Base-by-base conservation (phyloP, 2,113 vertebrate genomes). In the Vulpes ferrilata region DNA sequence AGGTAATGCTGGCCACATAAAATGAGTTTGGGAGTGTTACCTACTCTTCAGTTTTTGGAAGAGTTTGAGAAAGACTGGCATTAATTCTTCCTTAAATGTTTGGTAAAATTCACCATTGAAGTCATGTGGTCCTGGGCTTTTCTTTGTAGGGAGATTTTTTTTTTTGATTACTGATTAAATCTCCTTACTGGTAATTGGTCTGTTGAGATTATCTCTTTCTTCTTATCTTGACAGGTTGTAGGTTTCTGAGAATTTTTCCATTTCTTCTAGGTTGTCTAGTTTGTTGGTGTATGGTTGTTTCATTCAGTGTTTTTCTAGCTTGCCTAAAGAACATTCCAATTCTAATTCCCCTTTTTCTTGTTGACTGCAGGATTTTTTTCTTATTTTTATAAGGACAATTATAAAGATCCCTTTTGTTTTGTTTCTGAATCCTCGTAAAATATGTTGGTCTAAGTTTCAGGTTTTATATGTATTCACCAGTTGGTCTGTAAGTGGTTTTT, bases 351-450 rank as follows among this genome's bases (percentile, higher is more conserved):
- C 48, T 11, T 86, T 23, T 65, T 74, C 59, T 94, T 13, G 76
- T 96, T 62, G 67, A 69, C 22, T 90, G 2, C 53, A 67, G 51
- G 20, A 67, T 92, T 88, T 59, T 48, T 51, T 87, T 87, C 38
- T 12, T 69, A 69, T 35, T 82, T 76, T 82, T 78, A 51, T 38
- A 53, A 96, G 32, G 35, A 81, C 90, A 87, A 81, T 91, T 32
- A 38, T 86, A 74, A 86, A 81, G 30, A 11, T 76, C 19, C 15
- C 10, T 60, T 92, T 90, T 57, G 7, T 43, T 88, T 82, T 90
- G n/a, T 90, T 90, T 71, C 64, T 94, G 60, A 85, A 76, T 91
- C 51, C 12, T 74, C 51, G 82, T 82, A 60, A 80, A 88, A 96
- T 69, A 96, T 13, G 51, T 59, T 67, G 23, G 35, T 85, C 51